These are phyloP conservation scores for Crypturellus undulatus DNA, from an alignment of 2,113 vertebrate genomes.

Conservation along the genomic window DNA sequence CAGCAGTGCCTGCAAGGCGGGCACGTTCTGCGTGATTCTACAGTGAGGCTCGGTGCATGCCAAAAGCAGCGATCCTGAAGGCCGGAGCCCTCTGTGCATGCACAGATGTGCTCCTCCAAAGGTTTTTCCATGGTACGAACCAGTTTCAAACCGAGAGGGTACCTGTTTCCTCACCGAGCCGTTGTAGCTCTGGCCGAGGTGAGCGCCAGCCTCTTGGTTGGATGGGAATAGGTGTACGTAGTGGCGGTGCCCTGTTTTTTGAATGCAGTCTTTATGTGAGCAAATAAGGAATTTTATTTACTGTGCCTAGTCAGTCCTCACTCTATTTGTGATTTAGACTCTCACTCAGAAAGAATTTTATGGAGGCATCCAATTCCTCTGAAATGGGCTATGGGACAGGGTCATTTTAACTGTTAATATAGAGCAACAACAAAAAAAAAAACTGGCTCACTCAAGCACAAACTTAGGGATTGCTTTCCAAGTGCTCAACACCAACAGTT, in stretches of 20 bases:
- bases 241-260: not conserved
- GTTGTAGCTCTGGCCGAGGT: not conserved
- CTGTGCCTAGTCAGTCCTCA: not conserved
- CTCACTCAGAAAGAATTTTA: slow-evolving; percentile 52
- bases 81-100: not conserved
- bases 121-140: not conserved
- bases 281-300: slow-evolving; percentile 62
- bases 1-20: not conserved
- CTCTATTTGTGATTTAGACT: slow-evolving; percentile 51
- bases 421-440: not conserved
- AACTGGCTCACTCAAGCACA: not conserved
- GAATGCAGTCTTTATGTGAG: slow-evolving; percentile 37
- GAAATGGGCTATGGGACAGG: not conserved
- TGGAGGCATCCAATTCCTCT: not conserved
- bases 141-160: not conserved
- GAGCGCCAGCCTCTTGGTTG: not conserved
- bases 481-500: not conserved
- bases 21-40: not conserved
- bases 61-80: not conserved
- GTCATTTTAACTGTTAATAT: not conserved
- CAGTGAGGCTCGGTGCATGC: not conserved
- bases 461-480: not conserved
- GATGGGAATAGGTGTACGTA: not conserved
- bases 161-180: not conserved
- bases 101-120: not conserved